These are phyloP conservation scores for Ryuthela nishihirai DNA, from an alignment of 2,888 invertebrate species.

Conservation along the genomic window DNA sequence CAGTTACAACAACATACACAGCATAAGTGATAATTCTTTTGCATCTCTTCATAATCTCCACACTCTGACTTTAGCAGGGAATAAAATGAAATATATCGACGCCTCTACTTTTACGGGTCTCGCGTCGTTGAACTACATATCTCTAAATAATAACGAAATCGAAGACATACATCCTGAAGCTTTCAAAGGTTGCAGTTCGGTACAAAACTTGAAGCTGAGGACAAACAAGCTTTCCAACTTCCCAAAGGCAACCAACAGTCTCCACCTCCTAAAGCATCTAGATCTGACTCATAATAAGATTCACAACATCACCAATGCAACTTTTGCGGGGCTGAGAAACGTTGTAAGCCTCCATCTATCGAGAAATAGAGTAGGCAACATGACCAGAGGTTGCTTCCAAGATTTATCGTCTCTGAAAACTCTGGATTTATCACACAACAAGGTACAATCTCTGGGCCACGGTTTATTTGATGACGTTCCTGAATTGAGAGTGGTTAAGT, in stretches of 20 bases:
- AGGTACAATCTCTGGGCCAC: slow-evolving; percentile 71
- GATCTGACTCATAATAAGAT: slow-evolving; percentile 90
- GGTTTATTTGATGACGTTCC: slow-evolving; percentile 70
- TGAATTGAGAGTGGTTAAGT: slow-evolving; percentile 76
- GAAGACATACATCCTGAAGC: slow-evolving; percentile 81
- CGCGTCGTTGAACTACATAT: slow-evolving; percentile 77
- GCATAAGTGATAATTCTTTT: slow-evolving; percentile 80
- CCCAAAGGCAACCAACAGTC: slow-evolving; percentile 76
- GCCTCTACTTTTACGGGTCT: slow-evolving; percentile 82
- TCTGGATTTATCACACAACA: slow-evolving; percentile 81
- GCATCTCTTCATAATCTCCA: slow-evolving; percentile 88
- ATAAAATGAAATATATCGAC: slow-evolving; percentile 77
- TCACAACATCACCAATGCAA: slow-evolving; percentile 70
- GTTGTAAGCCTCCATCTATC: slow-evolving; percentile 84
- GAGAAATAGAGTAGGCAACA: slow-evolving; percentile 78
- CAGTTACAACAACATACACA: slow-evolving; percentile 77
- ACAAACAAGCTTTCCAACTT: slow-evolving; percentile 77
- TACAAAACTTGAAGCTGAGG: slow-evolving; percentile 84
- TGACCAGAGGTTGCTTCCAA: slow-evolving; percentile 72
- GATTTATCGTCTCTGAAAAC: slow-evolving; percentile 66
- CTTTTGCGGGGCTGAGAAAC: slow-evolving; percentile 78
- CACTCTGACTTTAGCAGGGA: slow-evolving; percentile 78
- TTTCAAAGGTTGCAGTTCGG: slow-evolving; percentile 81
- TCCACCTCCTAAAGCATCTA: slow-evolving; percentile 78
- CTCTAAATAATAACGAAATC: slow-evolving; percentile 79